Base-by-base conservation (phyloP, 2,113 vertebrate genomes). In the Anoplopoma fimbria region DNA sequence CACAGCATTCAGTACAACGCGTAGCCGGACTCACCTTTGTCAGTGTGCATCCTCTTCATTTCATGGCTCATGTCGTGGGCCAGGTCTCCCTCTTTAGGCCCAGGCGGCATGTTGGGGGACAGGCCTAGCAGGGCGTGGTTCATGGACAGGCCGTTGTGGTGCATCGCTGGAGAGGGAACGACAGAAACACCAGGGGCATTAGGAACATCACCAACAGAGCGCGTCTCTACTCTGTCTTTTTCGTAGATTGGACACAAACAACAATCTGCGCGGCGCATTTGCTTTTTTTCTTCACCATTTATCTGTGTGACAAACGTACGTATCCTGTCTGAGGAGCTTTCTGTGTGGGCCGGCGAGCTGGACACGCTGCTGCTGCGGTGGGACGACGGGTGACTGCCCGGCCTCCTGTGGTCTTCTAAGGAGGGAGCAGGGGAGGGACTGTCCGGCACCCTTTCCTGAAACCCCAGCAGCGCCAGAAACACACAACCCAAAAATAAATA, bases 321-420 rank as follows among this genome's bases (percentile, higher is more conserved):
- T 95, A 99, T 99, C 97, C 98, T 97, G 94, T 99, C 98, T 40
- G 97, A 99, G 90, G 98, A 99, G 94, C 98, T 99, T 95, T 99
- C 98, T 1, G 98, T 99, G 93, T 96, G 95, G 0, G 97, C 98
- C 2, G 98, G 98, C 67, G 98, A 99, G 94, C 98, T 99, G 94
- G 98, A 99, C 90, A 99, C 98, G 7, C 98, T 99, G 96, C 98
- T 99, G 96, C 98, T 99, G 87, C 98, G 96, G 83, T 99, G 98
- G n/a, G 98, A 99, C 9, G 98, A 99, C 0, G 98, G 97, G 86
- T 99, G 98, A 88, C 98, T 99, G 84, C 98, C 98, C 33, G 98
- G 98, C 95, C 98, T 96, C 89, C 98, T 95, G 74, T 97, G 95
- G 90, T 99, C 98, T 95, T 99, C 98, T 90, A 99, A 94, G 73